Evolutionary conservation across 2,113 vertebrate species (phyloP), one percentile per base, ranked within the genome.

Genomic region (Psilopogon haemacephalus): DNA sequence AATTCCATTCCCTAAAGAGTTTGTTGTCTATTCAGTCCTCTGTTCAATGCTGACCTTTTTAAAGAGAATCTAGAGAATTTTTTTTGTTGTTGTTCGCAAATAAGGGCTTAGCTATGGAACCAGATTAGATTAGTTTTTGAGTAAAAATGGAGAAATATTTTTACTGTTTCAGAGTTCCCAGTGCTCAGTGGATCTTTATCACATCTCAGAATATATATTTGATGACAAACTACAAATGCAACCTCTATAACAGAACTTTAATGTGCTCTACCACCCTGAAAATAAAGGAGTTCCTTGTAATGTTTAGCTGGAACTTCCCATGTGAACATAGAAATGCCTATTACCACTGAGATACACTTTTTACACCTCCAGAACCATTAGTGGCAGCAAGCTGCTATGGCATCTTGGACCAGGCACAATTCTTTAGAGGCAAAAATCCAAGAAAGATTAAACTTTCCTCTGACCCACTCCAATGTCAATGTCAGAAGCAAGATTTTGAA

Each of bases 11-110:
- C 69, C 90, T 78, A 48, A 86, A 86, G 92, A 94, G 3, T 56
- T 44, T 17, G 11, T 6, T 11, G 37, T 88, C 42, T 94, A 14
- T 70, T 83, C 64, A n/a, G 7, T 55, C 38, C 27, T 90, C n/a
- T 86, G 60, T 52, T 84, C 76, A 90, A 60, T 68, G 56, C 6
- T 88, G 73, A 88, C 73, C 35, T 94, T 89, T 89, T 80, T 38
- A 71, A 19, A 38, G 21, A 81, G 11, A 65, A 9, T 40, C 21
- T 32, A 42, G 32, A 71, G 58, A 90, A 95, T 40, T 40, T 40
- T 40, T 40, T 40, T 12, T 3, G 3, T 1, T 59, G 80, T 58
- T 67, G 24, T 58, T 93, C 9, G 9, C 60, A 77, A 88, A 59
- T 5, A 21, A 26, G 33, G 33, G 33, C 16, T 46, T 35, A 71